Conservation (phyloP, 1,140 invertebrate genomes). For the Drosophila mojavensis region DNA sequence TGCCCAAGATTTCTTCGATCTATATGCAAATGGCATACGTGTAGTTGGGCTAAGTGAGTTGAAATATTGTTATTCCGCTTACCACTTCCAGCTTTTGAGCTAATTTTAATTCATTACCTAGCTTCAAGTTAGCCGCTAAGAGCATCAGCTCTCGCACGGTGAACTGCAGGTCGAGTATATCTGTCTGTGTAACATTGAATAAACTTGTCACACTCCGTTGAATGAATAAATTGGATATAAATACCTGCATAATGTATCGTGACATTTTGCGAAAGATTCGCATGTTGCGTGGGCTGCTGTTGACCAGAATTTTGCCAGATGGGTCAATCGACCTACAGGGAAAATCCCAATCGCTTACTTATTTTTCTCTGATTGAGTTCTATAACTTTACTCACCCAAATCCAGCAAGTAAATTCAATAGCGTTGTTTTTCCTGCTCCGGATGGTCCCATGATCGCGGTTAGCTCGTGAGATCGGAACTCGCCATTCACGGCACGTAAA, state of each 20-base stretch:
- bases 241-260: constrained; percentile 95
- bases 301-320: constrained; percentile 89
- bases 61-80: constrained; percentile 79
- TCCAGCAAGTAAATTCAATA: constrained; percentile 93
- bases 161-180: constrained; percentile 93
- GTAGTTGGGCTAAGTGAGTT: too few relatives aligned
- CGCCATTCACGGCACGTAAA: constrained; percentile 65
- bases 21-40: constrained; percentile 72
- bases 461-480: constrained; percentile 86
- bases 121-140: constrained; percentile 94
- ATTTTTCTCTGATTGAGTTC: neutral
- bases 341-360: too few relatives aligned
- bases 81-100: constrained; percentile 89
- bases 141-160: constrained; percentile 94
- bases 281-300: constrained; percentile 90
- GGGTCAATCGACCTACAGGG: constrained; percentile 76
- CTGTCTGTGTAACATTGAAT: constrained; percentile 85
- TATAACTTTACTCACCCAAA: constrained; percentile 87
- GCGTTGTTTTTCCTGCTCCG: constrained; percentile 95
- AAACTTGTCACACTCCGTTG: neutral
- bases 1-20: constrained; percentile 89
- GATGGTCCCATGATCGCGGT: constrained; percentile 93
- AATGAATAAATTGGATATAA: neutral
- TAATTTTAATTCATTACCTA: constrained; percentile 87
- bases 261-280: constrained; percentile 93